Conservation (phyloP, 2,888 invertebrate genomes). For the Spilosoma lubricipeda region DNA sequence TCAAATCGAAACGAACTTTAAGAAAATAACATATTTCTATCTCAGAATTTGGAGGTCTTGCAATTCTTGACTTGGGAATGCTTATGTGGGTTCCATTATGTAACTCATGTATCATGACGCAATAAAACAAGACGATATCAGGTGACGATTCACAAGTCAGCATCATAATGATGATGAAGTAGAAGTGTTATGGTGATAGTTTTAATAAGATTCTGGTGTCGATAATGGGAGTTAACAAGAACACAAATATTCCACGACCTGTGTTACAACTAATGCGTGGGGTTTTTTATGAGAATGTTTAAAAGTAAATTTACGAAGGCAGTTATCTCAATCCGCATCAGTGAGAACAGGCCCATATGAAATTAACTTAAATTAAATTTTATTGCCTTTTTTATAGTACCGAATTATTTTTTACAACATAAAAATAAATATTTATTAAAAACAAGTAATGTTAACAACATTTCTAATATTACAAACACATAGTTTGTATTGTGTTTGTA, state of each 20-base stretch:
- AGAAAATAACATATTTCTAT: no score
- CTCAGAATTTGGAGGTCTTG: no score
- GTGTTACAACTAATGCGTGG: neutral
- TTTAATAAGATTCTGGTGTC: neutral
- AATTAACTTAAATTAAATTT: conserved; percentile 12
- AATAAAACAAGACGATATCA: neutral
- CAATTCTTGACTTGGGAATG: no score
- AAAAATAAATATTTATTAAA: conserved; percentile 11
- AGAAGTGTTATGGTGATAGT: neutral
- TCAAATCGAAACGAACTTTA: no score
- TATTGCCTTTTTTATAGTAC: conserved; percentile 10
- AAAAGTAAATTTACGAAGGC: neutral
- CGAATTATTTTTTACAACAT: conserved; percentile 11
- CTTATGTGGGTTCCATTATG: no score
- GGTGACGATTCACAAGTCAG: neutral
- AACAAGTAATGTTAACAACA: conserved; percentile 17
- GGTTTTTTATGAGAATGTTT: conserved; percentile 7
- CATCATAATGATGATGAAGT: neutral
- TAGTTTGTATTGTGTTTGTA: conserved; percentile 34
- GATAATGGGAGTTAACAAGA: neutral
- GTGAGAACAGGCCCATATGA: conserved; percentile 1
- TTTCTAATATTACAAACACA: conserved; percentile 21
- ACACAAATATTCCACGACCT: neutral
- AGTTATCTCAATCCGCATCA: conserved; percentile 14
- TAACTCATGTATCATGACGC: no score